Evolutionary conservation across 92 coral and sea anemone species (phyloP).

Genomic region (Desmophyllum pertusum): DNA sequence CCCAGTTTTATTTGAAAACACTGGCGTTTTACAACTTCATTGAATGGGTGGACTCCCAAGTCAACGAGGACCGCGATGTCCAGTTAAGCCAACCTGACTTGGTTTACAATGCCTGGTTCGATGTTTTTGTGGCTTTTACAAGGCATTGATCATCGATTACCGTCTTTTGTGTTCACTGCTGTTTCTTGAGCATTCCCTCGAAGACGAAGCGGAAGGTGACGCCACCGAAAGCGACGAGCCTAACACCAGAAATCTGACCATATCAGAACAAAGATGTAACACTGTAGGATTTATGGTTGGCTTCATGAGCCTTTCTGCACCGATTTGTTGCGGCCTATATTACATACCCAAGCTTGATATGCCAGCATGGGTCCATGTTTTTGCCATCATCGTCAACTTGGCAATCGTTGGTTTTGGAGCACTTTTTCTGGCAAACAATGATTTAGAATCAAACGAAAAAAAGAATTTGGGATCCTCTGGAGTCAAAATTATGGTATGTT

Average conservation of each 20-base stretch:
- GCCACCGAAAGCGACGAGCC: not conserved
- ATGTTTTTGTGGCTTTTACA: slow-evolving; percentile 54
- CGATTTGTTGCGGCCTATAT: slow-evolving; percentile 28
- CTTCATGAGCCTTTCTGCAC: slow-evolving; percentile 41
- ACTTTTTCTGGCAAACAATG: slow-evolving; percentile 30
- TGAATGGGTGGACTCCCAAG: slow-evolving; percentile 70
- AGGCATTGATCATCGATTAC: slow-evolving; percentile 68
- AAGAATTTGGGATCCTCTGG: slow-evolving; percentile 35
- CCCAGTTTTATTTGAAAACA: slow-evolving; percentile 60
- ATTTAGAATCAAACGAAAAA: slow-evolving; percentile 17
- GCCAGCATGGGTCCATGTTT: slow-evolving; percentile 32
- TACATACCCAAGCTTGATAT: slow-evolving; percentile 14
- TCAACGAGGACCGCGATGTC: slow-evolving; percentile 56
- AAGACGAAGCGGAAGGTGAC: slow-evolving; percentile 7
- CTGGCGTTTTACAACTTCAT: slow-evolving; percentile 73
- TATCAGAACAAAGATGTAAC: slow-evolving; percentile 22
- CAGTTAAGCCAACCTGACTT: slow-evolving; percentile 26
- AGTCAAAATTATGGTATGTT: slow-evolving; percentile 60
- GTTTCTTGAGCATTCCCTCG: slow-evolving; percentile 72
- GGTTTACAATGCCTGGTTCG: slow-evolving; percentile 41
- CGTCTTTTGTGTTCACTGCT: slow-evolving; percentile 66
- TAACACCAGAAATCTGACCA: not conserved
- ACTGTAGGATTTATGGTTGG: slow-evolving; percentile 49
- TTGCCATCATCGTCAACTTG: slow-evolving; percentile 44
- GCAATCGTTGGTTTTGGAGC: slow-evolving; percentile 36